Evolutionary conservation across 2,113 vertebrate genomes (phyloP), one percentile per base, ranked within the genome.

Genomic region (Corythaeola cristata): DNA sequence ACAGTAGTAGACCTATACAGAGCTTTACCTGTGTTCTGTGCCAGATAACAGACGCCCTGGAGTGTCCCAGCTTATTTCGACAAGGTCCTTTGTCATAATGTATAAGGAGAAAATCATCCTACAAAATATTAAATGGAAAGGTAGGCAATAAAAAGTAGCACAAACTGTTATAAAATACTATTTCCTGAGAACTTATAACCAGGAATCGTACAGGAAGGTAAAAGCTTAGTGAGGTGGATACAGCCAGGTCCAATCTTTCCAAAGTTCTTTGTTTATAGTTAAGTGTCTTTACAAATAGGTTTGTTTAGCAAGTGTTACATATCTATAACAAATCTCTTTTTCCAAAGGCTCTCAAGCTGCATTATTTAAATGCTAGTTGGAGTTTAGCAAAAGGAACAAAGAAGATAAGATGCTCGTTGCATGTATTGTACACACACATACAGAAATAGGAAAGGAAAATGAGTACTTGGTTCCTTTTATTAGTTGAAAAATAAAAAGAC

Each of bases 71-170:
- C 97, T 99, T 99, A 98, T 99, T 99, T 85, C 99, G 98, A 97
- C 99, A 99, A 63, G 99, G 99, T 74, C 99, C 99, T 98, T 99
- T 99, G 97, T 99, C 99, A 0, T 99, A 99, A 96, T 99, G 99
- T 97, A 99, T 99, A 87, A 99, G 98, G 59, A 99, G 99, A 93
- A 99, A 99, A 96, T 99, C 99, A 32, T 99, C 99, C 99, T 99
- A 97, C 32, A 58, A 90, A 92, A 84, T 7, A 81, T 73, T n/a
- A 95, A 68, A 93, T 45, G 33, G 32, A 91, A 72, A 62, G 8
- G 15, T 5, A 78, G 19, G 49, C 22, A n/a, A 63, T 73, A 82
- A 92, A 37, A 19, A 63, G 6, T 53, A 86, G 17, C 55, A 83
- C 11, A 73, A 73, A 53, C 50, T 74, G 22, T 67, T 71, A 86